phyloP scores from a whole-genome alignment of 2,797 vertebrate species.

The Adelosebastes latens region DNA sequence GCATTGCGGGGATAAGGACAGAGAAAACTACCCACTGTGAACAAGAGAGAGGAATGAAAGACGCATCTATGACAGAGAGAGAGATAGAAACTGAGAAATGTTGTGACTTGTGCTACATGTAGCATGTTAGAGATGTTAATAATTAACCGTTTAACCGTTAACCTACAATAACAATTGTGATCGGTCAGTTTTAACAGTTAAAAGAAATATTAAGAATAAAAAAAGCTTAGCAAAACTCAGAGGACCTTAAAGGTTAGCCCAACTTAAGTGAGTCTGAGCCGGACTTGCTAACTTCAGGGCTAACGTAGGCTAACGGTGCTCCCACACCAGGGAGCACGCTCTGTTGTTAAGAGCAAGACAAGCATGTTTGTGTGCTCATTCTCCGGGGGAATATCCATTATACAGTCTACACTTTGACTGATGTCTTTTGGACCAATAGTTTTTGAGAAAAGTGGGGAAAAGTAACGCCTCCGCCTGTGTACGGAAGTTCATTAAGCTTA shows the following conservation, averaged over 20 bases:
- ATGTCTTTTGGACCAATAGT: too few species aligned
- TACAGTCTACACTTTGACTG: too few species aligned
- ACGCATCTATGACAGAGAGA: neutral
- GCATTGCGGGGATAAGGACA: neutral
- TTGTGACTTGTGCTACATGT: neutral
- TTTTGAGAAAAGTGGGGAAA: too few species aligned
- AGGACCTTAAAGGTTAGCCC: neutral
- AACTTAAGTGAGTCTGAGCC: too few species aligned
- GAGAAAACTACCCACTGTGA: neutral
- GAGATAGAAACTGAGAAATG: neutral
- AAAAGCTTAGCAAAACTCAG: neutral
- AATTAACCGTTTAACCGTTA: neutral
- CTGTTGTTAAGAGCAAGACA: too few species aligned
- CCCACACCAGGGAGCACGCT: too few species aligned
- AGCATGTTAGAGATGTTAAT: neutral
- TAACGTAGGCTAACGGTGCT: too few species aligned
- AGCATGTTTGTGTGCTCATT: too few species aligned
- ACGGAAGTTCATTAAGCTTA: too few species aligned
- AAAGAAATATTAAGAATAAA: neutral
- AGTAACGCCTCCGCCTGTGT: too few species aligned
- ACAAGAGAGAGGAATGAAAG: neutral
- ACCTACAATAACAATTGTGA: neutral
- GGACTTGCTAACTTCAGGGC: too few species aligned
- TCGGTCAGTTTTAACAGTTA: neutral
- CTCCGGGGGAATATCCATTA: too few species aligned